phyloP scores from a whole-genome alignment of 1,140 invertebrate genomes.

The Drosophila bipectinata region DNA sequence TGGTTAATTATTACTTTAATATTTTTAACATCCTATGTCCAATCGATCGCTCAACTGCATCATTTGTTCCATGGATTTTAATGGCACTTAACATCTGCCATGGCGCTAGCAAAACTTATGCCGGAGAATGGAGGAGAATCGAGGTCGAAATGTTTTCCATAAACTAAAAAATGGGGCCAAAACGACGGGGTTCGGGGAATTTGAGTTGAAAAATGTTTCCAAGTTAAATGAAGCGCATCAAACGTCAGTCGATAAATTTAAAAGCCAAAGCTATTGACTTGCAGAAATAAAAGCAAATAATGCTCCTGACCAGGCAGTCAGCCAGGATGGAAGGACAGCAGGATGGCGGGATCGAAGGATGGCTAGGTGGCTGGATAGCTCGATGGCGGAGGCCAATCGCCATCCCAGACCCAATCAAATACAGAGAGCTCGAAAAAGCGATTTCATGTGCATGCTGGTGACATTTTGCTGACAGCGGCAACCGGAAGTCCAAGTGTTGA shows the following conservation, averaged over 20 bases:
- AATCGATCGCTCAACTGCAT: slow-evolving; percentile 16
- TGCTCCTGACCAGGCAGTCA: slow-evolving; percentile 46
- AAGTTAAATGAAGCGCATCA: slow-evolving; percentile 82
- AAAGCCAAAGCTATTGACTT: slow-evolving; percentile 81
- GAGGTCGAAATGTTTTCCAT: slow-evolving; percentile 43
- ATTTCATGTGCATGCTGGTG: slow-evolving; percentile 74
- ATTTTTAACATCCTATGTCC: background rate
- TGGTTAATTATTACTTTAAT: background rate
- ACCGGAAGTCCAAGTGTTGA: slow-evolving; percentile 78
- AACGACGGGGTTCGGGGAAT: slow-evolving; percentile 15
- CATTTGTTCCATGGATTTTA: slow-evolving; percentile 54
- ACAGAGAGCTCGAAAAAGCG: slow-evolving; percentile 43
- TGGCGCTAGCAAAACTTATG: slow-evolving; percentile 39
- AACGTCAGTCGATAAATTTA: slow-evolving; percentile 82
- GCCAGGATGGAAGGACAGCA: slow-evolving; percentile 21
- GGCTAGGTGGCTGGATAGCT: slow-evolving; percentile 6
- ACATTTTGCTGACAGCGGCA: slow-evolving; percentile 74
- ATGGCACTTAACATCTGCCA: slow-evolving; percentile 64
- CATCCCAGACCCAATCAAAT: slow-evolving; percentile 45
- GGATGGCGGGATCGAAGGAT: slow-evolving; percentile 1
- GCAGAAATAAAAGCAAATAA: slow-evolving; percentile 80
- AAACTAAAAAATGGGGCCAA: slow-evolving; percentile 27
- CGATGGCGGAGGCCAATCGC: slow-evolving; percentile 38
- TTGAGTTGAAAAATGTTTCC: slow-evolving; percentile 79
- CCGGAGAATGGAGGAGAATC: slow-evolving; percentile 3